A percentile compares a stretch with the other conserved stretches of the same genome.
phyloP scores from a whole-genome alignment of 1,140 invertebrate genomes.

The Brachionus asplanchnoidis region DNA sequence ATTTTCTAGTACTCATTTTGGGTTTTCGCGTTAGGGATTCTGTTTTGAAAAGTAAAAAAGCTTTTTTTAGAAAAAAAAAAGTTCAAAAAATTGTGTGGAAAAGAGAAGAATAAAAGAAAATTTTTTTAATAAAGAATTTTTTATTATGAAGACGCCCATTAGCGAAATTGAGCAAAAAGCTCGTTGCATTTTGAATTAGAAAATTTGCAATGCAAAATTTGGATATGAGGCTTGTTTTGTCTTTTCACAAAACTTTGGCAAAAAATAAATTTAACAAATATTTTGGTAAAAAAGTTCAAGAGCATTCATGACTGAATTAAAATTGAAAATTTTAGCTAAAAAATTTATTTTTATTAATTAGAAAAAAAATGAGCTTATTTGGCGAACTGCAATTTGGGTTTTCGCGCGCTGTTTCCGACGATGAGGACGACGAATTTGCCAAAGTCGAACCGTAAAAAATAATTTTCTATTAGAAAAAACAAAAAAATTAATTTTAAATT shows the following conservation, averaged over 20 bases:
- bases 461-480: not conserved
- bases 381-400: constrained; percentile 34
- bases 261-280: not conserved
- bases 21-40: not conserved
- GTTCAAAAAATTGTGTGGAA: not conserved
- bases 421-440: constrained; percentile 28
- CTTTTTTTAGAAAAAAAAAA: not conserved
- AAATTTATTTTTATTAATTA: not conserved
- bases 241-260: not conserved
- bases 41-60: not conserved
- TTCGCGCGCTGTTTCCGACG: constrained; percentile 33
- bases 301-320: not conserved
- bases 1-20: constrained; percentile 63
- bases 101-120: not conserved
- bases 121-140: not conserved
- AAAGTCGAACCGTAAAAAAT: not conserved
- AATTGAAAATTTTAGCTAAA: constrained; percentile 17
- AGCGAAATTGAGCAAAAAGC: not conserved
- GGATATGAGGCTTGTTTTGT: not conserved
- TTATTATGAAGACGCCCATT: not conserved
- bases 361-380: constrained; percentile 36
- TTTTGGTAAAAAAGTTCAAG: not conserved
- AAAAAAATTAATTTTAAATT: not conserved
- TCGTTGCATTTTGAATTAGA: not conserved
- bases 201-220: not conserved